Evolutionary conservation across 2,888 invertebrate genomes (phyloP), one percentile per base, ranked within the genome.

Genomic region (Tachina lurida): DNA sequence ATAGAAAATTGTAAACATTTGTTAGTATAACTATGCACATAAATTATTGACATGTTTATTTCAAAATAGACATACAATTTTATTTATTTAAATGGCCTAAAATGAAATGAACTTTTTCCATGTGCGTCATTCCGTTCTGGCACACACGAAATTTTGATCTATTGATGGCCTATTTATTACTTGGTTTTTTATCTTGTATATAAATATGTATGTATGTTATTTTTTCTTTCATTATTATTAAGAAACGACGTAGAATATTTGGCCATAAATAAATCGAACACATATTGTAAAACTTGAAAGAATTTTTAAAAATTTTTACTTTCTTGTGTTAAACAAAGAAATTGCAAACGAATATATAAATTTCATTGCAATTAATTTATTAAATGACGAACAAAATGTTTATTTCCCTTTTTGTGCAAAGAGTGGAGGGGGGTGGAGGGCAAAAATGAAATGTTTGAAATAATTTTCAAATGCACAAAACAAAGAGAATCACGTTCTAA

Each of bases 121-220:
- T 62, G 68, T 78, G 78, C 78, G 78, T 78, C 78, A 78, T 68
- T 78, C 74, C 52, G 31, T 7, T 7, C 41, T 49, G 58, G 9
- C 45, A 22, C 41, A 58, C 41, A 60, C 62, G 22, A 68, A 49
- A 43, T 52, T 52, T 52, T 31, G 49, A 17, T 62, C 10, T 75
- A 41, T 54, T 75, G 52, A 65, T 73, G 73, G 58, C 15, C 63
- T 52, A 65, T 22, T 62, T 52, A 65, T 22, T 62, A 60, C 43
- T 22, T 63, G 47, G n/a, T 76, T 45, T 39, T 5, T 31, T 54
- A 31, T 31, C 5, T 31, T 31, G 31, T 7, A 22, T 22, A n/a
- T n/a, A n/a, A n/a, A n/a, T n/a, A n/a, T n/a, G n/a, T n/a, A n/a
- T n/a, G n/a, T n/a, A 31, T 31, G 13, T 49, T 62, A 13, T 63